A percentile compares a stretch with the other conserved stretches of the same genome.
These are phyloP conservation scores for Ochropleura plecta DNA, from an alignment of 2,888 invertebrate genomes.

Conservation along the genomic window DNA sequence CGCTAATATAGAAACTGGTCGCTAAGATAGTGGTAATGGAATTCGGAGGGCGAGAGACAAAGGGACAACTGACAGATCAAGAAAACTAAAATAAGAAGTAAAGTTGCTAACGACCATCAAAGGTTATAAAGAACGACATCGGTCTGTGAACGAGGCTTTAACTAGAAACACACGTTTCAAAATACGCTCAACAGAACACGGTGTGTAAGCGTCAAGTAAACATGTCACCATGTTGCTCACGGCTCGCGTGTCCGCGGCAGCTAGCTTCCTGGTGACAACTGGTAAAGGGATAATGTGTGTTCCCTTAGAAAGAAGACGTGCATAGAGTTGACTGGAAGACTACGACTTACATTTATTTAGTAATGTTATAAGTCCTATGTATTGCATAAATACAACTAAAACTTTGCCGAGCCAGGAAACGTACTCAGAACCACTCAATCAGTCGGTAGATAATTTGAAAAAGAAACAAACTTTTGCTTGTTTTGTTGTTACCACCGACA, in stretches of 20 bases:
- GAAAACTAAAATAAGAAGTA: too few species aligned
- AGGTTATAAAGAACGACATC: neutral
- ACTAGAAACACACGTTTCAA: constrained; percentile 7
- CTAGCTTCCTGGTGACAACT: constrained; percentile 37
- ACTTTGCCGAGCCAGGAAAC: too few species aligned
- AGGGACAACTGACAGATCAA: neutral
- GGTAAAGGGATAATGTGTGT: constrained; percentile 25
- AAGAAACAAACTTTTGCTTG: too few species aligned
- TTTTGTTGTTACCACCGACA: too few species aligned
- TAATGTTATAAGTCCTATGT: too few species aligned
- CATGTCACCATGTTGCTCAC: constrained; percentile 46
- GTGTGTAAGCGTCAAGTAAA: constrained; percentile 56
- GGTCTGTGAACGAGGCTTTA: neutral
- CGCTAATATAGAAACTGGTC: too few species aligned
- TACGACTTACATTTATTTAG: too few species aligned
- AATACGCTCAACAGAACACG: constrained; percentile 10
- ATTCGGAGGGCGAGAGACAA: too few species aligned
- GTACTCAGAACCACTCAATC: too few species aligned
- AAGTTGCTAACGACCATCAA: neutral
- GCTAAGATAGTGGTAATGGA: too few species aligned
- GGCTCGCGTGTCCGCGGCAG: constrained; percentile 45
- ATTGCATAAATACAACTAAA: too few species aligned
- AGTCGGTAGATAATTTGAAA: too few species aligned
- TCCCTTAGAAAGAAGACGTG: neutral
- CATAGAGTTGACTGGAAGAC: neutral